Evolutionary conservation across 2,113 vertebrate species (phyloP).

Genomic region (Arenaria interpres): DNA sequence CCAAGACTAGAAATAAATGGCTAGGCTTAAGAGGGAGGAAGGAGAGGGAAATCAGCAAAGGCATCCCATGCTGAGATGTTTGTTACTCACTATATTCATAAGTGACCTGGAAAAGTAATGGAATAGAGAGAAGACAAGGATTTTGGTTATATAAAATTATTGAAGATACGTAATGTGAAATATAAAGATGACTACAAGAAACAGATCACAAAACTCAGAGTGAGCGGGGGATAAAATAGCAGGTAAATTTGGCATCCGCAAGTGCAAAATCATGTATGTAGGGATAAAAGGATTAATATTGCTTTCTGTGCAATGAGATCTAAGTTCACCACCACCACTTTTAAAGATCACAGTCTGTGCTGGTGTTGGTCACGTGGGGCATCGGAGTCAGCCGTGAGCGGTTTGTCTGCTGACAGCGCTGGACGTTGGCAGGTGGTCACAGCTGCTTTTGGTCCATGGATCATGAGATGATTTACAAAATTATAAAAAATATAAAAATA

Average conservation of each 20-base stretch:
- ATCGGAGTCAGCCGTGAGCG: not conserved
- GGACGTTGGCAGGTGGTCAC: not conserved
- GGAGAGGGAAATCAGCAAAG: not conserved
- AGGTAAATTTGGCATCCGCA: not conserved
- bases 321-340: not conserved
- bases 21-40: not conserved
- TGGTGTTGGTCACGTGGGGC: not conserved
- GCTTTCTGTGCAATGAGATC: not conserved
- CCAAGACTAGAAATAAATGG: not conserved
- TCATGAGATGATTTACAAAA: not conserved
- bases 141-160: not conserved
- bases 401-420: not conserved
- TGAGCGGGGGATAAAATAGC: not conserved
- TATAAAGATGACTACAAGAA: not conserved
- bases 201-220: not conserved
- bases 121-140: not conserved
- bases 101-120: not conserved
- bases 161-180: not conserved
- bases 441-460: not conserved
- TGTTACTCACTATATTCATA: not conserved
- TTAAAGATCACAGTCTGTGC: not conserved
- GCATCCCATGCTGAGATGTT: not conserved
- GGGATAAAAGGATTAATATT: not conserved
- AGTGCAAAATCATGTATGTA: accelerated
- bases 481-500: not conserved